Evolutionary conservation across 2,113 vertebrate species (phyloP), one percentile per base, ranked within the genome.

Genomic region (Oreochromis tanganicae): DNA sequence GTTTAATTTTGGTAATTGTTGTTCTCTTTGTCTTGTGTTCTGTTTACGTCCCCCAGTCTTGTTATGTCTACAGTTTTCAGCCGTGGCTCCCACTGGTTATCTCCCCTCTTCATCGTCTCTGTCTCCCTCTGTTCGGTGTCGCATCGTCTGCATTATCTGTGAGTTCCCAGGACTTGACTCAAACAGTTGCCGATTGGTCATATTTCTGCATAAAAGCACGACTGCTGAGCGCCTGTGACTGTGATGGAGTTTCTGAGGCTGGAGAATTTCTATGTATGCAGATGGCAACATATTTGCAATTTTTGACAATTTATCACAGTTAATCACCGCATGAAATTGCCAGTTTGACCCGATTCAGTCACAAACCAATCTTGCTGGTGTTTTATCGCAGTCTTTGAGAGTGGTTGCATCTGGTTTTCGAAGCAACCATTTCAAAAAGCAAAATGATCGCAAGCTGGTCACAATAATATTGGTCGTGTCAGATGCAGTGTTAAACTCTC

Each of bases 291-390:
- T 13, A 9, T 0, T 24, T 71, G 12, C 12, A 9, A 2, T 24
- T 43, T 71, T 24, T 21, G 7, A 68, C 19, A 8, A 68, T 68
- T 41, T 68, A 21, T 68, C 19, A 1, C 11, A 41, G 36, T 68
- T 38, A 41, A 68, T 68, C 12, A 9, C n/a, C 1, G 2, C 3
- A 24, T 0, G n/a, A 41, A 16, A 24, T 43, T 71, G 66, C 12
- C 36, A 9, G 13, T 24, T 71, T 43, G 66, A 24, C 12, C 36
- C 36, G 5, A 41, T 9, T 21, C 34, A 21, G 4, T 34, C 59
- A 13, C 34, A 71, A 71, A 71, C 11, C 36, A 8, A 68, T 41
- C 19, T 71, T 71, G 32, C 1, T 24, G 36, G 12, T 0, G 36
- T 41, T 71, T 71, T 41, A 71, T 71, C 6, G 7, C 36, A n/a